Evolutionary conservation across 2,797 vertebrate genomes (phyloP), one percentile per base, ranked within the genome.

Genomic region (Bucorvus abyssinicus): DNA sequence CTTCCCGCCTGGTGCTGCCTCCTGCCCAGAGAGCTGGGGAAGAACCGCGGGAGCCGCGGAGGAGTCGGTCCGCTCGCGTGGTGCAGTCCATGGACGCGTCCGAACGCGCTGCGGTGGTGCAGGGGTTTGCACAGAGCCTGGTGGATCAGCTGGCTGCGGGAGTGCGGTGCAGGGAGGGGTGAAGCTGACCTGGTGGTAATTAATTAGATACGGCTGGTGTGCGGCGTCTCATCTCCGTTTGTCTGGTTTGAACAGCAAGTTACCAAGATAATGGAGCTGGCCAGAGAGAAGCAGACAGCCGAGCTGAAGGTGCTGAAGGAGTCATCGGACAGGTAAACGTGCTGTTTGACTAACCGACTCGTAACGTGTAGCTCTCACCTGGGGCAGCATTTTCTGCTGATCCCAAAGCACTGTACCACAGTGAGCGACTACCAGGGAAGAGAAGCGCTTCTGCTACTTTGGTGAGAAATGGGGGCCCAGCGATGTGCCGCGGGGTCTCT

Each of bases 251-350:
- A 77, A 90, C 98, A 99, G 99, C 98, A 98, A 97, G 98, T 98
- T 71, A 57, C 98, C 95, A 99, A 98, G 97, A 98, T 99, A 95
- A 93, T 98, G 96, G 99, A 99, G 96, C 97, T 99, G 88, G 99
- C 99, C 93, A 98, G 97, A 76, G 99, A 99, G 96, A 99, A 93
- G 96, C 99, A 99, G 94, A 64, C 94, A 56, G 97, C 96, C 13
- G 99, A 99, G 96, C 95, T 98, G 96, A 99, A 98, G 97, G 96
- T 95, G 14, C 97, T 99, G 94, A 99, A 98, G 91, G 98, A 98
- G 53, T 87, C 93, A 0, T 97, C 96, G 0, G 98, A 99, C 95
- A 99, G 96, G 99, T 99, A 97, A 47, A 13, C 8, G 12, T 0
- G 0, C 16, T 29, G 9, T 45, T 82, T 50, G 40, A 64, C 23